Conservation (phyloP, 2,888 invertebrate genomes). For the Tineola bisselliella region DNA sequence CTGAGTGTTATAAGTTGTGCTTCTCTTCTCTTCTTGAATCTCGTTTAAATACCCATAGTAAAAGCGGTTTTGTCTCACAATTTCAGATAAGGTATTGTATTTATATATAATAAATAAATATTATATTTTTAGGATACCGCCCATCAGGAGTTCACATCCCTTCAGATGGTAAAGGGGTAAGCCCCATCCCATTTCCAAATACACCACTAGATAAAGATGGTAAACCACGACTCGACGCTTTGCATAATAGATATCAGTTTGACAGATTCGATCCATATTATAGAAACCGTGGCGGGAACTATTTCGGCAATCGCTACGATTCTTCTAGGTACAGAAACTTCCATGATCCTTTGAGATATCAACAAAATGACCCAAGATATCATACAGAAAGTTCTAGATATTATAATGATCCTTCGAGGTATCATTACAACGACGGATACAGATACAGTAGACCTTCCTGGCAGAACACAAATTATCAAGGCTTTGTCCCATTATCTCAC, state of each 20-base stretch:
- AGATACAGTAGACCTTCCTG: background rate
- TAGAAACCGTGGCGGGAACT: constrained; percentile 19
- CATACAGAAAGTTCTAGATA: background rate
- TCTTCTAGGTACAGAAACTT: constrained; percentile 21
- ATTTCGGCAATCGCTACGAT: constrained; percentile 31
- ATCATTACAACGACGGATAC: constrained; percentile 3
- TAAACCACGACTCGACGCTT: constrained; percentile 24
- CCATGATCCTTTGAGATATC: constrained; percentile 14
- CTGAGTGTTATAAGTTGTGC: too few species aligned
- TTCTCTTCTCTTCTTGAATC: too few species aligned
- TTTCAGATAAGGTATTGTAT: too few species aligned
- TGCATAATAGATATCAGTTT: constrained; percentile 22
- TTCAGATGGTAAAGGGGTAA: constrained; percentile 63
- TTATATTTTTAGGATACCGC: constrained; percentile 54
- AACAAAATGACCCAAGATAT: background rate
- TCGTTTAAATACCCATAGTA: too few species aligned
- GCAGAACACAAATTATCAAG: background rate
- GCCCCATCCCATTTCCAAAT: constrained; percentile 29
- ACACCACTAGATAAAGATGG: constrained; percentile 37
- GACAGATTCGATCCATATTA: constrained; percentile 21
- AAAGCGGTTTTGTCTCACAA: too few species aligned
- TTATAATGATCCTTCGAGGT: background rate
- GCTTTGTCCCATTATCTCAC: background rate
- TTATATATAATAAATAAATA: background rate
- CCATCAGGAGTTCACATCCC: constrained; percentile 74